These are phyloP conservation scores for Cacajao melanocephalus DNA, from an alignment of 2,797 vertebrate species.

Conservation along the genomic window DNA sequence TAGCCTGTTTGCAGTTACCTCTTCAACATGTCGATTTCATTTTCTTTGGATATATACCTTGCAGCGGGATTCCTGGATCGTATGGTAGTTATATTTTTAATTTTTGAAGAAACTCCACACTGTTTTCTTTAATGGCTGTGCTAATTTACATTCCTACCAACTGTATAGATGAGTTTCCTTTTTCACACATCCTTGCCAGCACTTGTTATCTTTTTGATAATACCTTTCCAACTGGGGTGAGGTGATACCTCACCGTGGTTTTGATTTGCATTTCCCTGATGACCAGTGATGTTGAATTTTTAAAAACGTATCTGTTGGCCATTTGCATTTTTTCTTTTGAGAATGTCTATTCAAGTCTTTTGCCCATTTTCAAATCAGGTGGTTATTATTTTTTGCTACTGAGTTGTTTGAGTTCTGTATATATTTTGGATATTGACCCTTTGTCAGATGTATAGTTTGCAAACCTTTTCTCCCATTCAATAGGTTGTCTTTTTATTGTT, in stretches of 20 bases:
- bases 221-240: neutral
- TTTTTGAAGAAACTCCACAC: neutral
- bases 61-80: neutral
- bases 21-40: neutral
- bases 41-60: neutral
- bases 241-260: neutral
- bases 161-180: neutral
- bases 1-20: constrained; percentile 21
- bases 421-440: neutral
- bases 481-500: neutral
- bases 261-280: neutral
- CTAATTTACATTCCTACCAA: neutral
- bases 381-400: neutral
- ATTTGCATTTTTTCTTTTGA: neutral
- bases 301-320: too few relatives aligned
- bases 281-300: neutral
- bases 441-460: neutral
- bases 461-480: neutral
- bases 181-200: neutral
- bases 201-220: neutral
- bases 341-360: neutral
- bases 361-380: neutral
- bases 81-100: neutral
- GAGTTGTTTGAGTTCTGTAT: neutral
- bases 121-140: neutral